Base-by-base conservation (phyloP, 2,797 vertebrate species). In the Cynopterus sphinx region DNA sequence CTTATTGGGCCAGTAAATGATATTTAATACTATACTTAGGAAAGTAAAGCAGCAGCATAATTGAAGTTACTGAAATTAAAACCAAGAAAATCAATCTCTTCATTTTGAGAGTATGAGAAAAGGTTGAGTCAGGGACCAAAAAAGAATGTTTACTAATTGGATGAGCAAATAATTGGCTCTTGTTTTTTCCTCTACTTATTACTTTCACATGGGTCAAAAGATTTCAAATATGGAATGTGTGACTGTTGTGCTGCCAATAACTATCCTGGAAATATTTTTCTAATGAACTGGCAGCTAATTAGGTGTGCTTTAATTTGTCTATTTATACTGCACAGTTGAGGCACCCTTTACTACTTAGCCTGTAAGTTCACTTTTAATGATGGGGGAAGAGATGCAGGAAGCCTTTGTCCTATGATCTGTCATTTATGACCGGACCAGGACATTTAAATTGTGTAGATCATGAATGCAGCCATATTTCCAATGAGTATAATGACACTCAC, bases 81-180 rank as follows among this genome's bases (percentile, higher is more conserved):
- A 43, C 39, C 79, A 89, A 65, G 71, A 46, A 96, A 92, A 73
- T 67, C 53, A 71, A n/a, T 49, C n/a, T 78, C 51, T 68, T 85
- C 11, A 59, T 55, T 46, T 9, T 19, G 9, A 85, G 65, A 74
- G 19, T 39, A 51, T 61, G 33, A 91, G 46, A 85, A 79, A 59
- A 89, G 63, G 55, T 17, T 74, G 73, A 89, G 43, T 81, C 78
- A 71, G 51, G 36, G 11, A 53, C 59, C 43, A 67, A 46, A 24
- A 12, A 82, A 70, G 19, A 51, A 61, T 87, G 51, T 61, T 74
- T 46, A 73, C 81, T 82, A 74, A 67, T 51, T 91, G 43, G 65
- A 39, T 92, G 51, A 89, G 31, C n/a, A 94, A 88, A 84, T 61
- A 36, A 77, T 61, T 89, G 79, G 57, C 65, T 79, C 41, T n/a